Evolutionary conservation across 2,113 vertebrate species (phyloP).

Genomic region (Phainopepla nitens): DNA sequence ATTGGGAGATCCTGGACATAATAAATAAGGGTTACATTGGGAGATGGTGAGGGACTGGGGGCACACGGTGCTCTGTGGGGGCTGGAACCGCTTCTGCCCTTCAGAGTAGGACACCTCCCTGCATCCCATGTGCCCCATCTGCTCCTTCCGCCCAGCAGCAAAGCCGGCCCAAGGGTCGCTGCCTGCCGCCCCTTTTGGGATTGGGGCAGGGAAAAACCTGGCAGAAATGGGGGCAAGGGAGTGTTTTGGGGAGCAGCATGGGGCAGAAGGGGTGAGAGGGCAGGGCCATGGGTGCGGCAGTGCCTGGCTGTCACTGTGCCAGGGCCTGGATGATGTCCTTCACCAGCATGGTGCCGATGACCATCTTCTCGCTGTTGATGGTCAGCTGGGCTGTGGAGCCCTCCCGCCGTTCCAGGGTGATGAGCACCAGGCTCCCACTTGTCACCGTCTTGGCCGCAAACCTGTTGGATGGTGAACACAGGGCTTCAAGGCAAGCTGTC

Average conservation of each 20-base stretch:
- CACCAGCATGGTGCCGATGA: conserved; percentile 95
- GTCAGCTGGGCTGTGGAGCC: conserved; percentile 79
- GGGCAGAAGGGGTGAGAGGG: neutral
- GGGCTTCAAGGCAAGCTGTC: neutral
- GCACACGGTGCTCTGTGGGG: neutral
- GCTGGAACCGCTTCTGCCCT: fast-evolving
- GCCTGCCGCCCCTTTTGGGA: neutral
- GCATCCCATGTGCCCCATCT: neutral
- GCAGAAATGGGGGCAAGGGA: neutral
- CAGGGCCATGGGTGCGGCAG: fast-evolving
- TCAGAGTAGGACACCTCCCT: fast-evolving
- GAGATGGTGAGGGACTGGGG: neutral
- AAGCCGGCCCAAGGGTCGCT: fast-evolving
- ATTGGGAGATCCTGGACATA: conserved; percentile 3
- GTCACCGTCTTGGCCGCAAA: conserved; percentile 90
- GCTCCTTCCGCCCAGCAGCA: neutral
- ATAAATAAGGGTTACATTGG: conserved; percentile 36
- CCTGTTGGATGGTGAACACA: conserved; percentile 58
- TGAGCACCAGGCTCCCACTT: conserved; percentile 87
- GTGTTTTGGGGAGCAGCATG: fast-evolving
- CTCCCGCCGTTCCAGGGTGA: conserved; percentile 81
- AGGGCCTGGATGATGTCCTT: conserved; percentile 91
- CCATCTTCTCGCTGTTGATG: conserved; percentile 97
- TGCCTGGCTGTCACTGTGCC: conserved; percentile 70
- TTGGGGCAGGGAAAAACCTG: fast-evolving